phyloP scores from a whole-genome alignment of 2,888 invertebrate genomes.

The Patella caerulea region DNA sequence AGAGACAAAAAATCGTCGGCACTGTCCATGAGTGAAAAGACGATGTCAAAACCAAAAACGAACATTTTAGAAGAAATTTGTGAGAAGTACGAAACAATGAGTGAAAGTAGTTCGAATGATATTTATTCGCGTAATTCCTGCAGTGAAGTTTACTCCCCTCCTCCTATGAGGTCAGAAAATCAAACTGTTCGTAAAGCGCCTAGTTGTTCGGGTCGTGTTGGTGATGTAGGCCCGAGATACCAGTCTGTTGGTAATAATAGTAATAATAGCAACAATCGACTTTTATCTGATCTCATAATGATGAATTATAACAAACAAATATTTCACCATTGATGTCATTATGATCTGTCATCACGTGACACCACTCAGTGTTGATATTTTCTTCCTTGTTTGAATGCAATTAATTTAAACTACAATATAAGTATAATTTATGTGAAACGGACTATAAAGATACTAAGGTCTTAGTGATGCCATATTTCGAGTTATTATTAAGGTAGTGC shows the following conservation, averaged over 20 bases:
- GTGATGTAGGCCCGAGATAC: neutral
- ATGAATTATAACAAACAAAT: conserved; percentile 38
- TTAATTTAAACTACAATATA: too few species aligned
- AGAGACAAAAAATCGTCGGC: neutral
- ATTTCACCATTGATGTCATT: too few species aligned
- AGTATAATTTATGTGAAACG: too few species aligned
- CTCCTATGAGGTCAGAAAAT: conserved; percentile 12
- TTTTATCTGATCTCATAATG: conserved; percentile 39
- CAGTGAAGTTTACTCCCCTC: conserved; percentile 16
- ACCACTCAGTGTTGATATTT: too few species aligned
- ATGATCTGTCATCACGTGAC: too few species aligned
- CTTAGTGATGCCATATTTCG: too few species aligned
- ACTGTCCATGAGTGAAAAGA: neutral
- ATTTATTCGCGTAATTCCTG: neutral
- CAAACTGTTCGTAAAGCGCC: neutral
- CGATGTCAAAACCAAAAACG: neutral
- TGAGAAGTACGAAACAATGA: neutral
- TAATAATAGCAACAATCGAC: conserved; percentile 32
- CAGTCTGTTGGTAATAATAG: conserved; percentile 1
- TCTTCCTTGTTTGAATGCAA: too few species aligned
- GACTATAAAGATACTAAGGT: too few species aligned
- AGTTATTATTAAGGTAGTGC: too few species aligned
- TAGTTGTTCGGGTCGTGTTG: neutral
- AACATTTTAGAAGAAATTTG: conserved; percentile 5
- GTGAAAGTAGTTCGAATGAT: neutral